Evolutionary conservation across 2,888 invertebrate genomes (phyloP).

Genomic region (Papilio gigon): DNA sequence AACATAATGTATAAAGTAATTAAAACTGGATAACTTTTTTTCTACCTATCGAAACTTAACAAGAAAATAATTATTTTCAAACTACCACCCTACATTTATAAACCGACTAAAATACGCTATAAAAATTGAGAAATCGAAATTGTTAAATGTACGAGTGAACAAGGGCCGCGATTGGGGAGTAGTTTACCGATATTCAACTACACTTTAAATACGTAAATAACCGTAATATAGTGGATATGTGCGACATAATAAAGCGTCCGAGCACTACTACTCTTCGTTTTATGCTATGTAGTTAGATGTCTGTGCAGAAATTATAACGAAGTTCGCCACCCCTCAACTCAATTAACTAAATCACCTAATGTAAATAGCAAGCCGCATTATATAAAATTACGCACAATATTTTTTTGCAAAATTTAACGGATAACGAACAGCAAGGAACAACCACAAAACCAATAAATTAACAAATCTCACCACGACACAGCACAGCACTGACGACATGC

Average conservation of each 20-base stretch:
- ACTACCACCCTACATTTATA: neutral
- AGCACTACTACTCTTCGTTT: conserved; percentile 63
- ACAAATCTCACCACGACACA: conserved; percentile 95
- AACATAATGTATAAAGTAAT: neutral
- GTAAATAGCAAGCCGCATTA: conserved; percentile 26
- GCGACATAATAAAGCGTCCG: conserved; percentile 57
- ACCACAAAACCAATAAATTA: conserved; percentile 66
- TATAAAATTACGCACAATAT: conserved; percentile 48
- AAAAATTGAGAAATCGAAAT: neutral
- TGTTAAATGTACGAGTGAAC: neutral
- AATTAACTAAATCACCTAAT: conserved; percentile 39
- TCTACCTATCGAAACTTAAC: neutral
- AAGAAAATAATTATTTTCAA: neutral
- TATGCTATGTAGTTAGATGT: conserved; percentile 69
- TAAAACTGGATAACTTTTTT: neutral
- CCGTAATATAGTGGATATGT: conserved; percentile 46
- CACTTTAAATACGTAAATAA: conserved; percentile 46
- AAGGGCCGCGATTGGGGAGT: conserved; percentile 36
- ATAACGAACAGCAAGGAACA: conserved; percentile 57
- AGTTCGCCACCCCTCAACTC: conserved; percentile 49
- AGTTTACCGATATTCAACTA: conserved; percentile 22
- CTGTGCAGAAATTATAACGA: conserved; percentile 68
- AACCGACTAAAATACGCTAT: neutral
- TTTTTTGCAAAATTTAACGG: conserved; percentile 52
- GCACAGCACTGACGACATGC: conserved; percentile 98